A percentile compares a stretch with the other conserved stretches of the same genome.
phyloP scores from a whole-genome alignment of 2,797 vertebrate species.

The Typhlichthys eigenmanni region DNA sequence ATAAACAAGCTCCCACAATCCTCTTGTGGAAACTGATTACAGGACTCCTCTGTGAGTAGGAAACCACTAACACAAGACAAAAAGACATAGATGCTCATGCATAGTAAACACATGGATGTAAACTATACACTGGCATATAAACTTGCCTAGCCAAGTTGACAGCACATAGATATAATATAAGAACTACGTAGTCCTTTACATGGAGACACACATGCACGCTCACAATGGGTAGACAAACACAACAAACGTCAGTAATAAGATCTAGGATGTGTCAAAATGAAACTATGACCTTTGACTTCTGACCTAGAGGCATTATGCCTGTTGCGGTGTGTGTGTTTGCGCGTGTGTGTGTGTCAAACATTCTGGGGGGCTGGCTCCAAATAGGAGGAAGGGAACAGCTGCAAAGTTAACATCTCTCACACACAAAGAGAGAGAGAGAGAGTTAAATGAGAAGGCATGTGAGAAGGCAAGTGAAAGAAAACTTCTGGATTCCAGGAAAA shows the following conservation, averaged over 20 bases:
- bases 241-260: slow-evolving; percentile 46
- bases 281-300: slow-evolving; percentile 55
- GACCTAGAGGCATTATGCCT: slow-evolving; percentile 31
- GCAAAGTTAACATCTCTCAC: slow-evolving; percentile 38
- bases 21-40: slow-evolving; percentile 56
- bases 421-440: slow-evolving; percentile 12
- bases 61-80: slow-evolving; percentile 34
- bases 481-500: no score
- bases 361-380: slow-evolving; percentile 38
- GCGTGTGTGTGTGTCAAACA: slow-evolving; percentile 1
- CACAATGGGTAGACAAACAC: slow-evolving; percentile 13
- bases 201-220: slow-evolving; percentile 12
- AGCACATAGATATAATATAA: slow-evolving; percentile 4
- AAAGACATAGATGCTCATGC: slow-evolving; percentile 24
- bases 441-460: background rate
- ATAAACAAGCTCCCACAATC: slow-evolving; percentile 26
- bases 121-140: slow-evolving; percentile 24
- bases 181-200: slow-evolving; percentile 1
- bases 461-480: no score
- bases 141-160: slow-evolving; percentile 4
- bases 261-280: slow-evolving; percentile 57
- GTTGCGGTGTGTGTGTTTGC: no score
- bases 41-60: slow-evolving; percentile 47
- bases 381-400: slow-evolving; percentile 64
- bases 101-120: slow-evolving; percentile 34